A percentile compares a stretch with the other conserved stretches of the same genome.
phyloP scores from a whole-genome alignment of 2,888 invertebrate genomes.

The Dasysyrphus tricinctus region DNA sequence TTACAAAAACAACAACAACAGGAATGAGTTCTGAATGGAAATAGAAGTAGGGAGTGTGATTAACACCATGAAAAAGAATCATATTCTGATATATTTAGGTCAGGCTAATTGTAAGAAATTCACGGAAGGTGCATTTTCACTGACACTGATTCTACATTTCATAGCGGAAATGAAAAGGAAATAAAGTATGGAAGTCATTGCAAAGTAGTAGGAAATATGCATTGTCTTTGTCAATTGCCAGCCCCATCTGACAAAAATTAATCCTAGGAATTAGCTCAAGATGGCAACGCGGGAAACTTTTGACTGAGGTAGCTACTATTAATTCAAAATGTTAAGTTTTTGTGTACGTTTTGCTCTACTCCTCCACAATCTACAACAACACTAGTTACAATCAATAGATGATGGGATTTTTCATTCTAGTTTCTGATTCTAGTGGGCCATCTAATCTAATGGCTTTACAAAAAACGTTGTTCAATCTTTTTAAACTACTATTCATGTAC shows the following conservation, averaged over 20 bases:
- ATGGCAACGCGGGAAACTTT: not conserved
- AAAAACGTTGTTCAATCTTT: too few relatives aligned
- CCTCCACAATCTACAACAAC: too few relatives aligned
- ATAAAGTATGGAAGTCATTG: constrained; percentile 28
- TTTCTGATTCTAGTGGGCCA: too few relatives aligned
- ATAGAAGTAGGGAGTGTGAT: constrained; percentile 34
- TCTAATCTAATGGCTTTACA: too few relatives aligned
- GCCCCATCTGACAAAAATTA: not conserved
- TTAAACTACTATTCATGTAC: too few relatives aligned
- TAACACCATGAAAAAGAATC: constrained; percentile 57
- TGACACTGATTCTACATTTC: constrained; percentile 28
- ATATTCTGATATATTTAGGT: constrained; percentile 50
- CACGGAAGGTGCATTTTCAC: constrained; percentile 63
- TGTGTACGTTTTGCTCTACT: too few relatives aligned
- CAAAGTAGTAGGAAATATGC: not conserved
- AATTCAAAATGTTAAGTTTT: too few relatives aligned
- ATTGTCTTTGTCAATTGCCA: not conserved
- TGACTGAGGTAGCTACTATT: too few relatives aligned
- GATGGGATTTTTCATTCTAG: too few relatives aligned
- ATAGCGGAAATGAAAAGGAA: constrained; percentile 59
- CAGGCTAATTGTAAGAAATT: constrained; percentile 67
- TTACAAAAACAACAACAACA: not conserved
- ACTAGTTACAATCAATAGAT: too few relatives aligned
- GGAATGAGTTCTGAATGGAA: constrained; percentile 21
- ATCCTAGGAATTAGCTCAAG: not conserved